Evolutionary conservation across 37 sponge, comb jelly and placozoan genomes (phyloP).

Genomic region (Cliona cf. orientalis): DNA sequence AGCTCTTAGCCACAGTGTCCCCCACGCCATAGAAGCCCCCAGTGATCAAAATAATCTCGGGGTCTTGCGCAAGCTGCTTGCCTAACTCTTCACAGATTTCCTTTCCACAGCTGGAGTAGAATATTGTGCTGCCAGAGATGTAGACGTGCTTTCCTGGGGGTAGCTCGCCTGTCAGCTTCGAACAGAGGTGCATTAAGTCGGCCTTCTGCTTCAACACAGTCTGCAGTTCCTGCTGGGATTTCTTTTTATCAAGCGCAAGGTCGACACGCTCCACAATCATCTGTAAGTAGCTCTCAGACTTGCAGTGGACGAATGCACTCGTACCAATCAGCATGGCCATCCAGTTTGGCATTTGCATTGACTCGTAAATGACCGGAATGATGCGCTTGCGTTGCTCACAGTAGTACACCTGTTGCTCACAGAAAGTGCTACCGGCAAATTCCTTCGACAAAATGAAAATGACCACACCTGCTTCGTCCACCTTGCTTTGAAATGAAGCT

Average conservation of each 20-base stretch:
- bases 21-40: slow-evolving; percentile 92
- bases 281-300: slow-evolving; percentile 18
- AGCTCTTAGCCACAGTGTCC: slow-evolving; percentile 68
- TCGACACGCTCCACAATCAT: slow-evolving; percentile 42
- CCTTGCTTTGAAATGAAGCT: slow-evolving; percentile 41
- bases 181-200: slow-evolving; percentile 34
- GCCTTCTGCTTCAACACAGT: slow-evolving; percentile 24
- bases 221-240: slow-evolving; percentile 29
- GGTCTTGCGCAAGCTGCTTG: slow-evolving; percentile 54
- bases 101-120: slow-evolving; percentile 61
- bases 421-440: slow-evolving; percentile 33
- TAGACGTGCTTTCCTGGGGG: slow-evolving; percentile 70
- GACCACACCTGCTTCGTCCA: slow-evolving; percentile 75
- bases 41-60: slow-evolving; percentile 62
- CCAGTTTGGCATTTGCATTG: slow-evolving; percentile 74
- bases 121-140: slow-evolving; percentile 76
- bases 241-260: slow-evolving; percentile 42
- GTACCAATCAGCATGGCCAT: slow-evolving; percentile 82
- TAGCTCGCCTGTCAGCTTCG: slow-evolving; percentile 26
- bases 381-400: slow-evolving; percentile 84
- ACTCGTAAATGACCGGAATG: slow-evolving; percentile 62
- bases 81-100: slow-evolving; percentile 74
- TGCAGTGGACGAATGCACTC: slow-evolving; percentile 52
- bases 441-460: slow-evolving; percentile 73
- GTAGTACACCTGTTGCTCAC: slow-evolving; percentile 83